Evolutionary conservation across 2,888 invertebrate genomes (phyloP), one percentile per base, ranked within the genome.

Genomic region (Branchellion lobata): DNA sequence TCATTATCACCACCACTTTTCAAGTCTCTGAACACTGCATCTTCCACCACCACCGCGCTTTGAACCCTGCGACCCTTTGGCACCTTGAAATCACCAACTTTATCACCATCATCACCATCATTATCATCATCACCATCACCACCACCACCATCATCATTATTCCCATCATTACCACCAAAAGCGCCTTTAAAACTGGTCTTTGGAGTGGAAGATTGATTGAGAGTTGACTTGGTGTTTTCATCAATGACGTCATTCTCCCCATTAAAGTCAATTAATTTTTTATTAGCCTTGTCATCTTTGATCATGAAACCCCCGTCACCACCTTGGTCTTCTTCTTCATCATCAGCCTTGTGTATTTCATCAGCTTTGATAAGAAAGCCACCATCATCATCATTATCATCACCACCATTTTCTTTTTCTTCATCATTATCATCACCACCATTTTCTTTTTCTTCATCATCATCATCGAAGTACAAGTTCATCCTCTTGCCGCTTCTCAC

Each of bases 181-280:
- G n/a, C 61, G n/a, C 61, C 61, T n/a, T 57, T 57, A 57, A 57
- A 57, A n/a, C 61, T 57, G 61, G 61, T 57, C 24, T 57, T 18
- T 24, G 61, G 40, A 40, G 40, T 14, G 14, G 40, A 8, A 40
- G 40, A 40, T 40, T 5, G 5, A 8, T 40, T 40, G 14, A n/a
- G n/a, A n/a, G n/a, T n/a, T n/a, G n/a, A n/a, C n/a, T n/a, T n/a
- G n/a, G n/a, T n/a, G n/a, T n/a, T n/a, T n/a, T n/a, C n/a, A n/a
- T n/a, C n/a, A n/a, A n/a, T n/a, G n/a, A n/a, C n/a, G n/a, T n/a
- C n/a, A n/a, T n/a, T n/a, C n/a, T n/a, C n/a, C n/a, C n/a, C n/a
- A n/a, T n/a, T n/a, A n/a, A n/a, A n/a, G n/a, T n/a, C n/a, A n/a
- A n/a, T n/a, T n/a, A n/a, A n/a, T n/a, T n/a, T n/a, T n/a, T n/a